phyloP scores from a whole-genome alignment of 2,797 vertebrate genomes.

The Sciurus carolinensis region DNA sequence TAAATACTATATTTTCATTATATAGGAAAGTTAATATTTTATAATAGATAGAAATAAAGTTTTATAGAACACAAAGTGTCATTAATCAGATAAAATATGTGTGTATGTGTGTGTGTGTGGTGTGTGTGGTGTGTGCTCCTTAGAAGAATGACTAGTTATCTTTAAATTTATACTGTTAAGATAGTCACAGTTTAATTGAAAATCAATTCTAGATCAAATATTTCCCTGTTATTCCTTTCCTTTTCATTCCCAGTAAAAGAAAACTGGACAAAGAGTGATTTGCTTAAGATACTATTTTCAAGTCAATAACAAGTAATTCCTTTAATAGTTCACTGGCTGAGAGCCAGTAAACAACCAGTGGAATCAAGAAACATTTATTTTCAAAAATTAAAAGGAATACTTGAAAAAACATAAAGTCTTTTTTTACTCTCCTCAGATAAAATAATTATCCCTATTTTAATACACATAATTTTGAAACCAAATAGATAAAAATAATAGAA shows the following conservation, averaged over 20 bases:
- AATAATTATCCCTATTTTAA: background rate
- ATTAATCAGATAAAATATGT: background rate
- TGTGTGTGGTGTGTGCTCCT: background rate
- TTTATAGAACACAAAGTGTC: background rate
- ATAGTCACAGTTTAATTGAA: background rate
- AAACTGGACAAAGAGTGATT: background rate
- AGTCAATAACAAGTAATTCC: background rate
- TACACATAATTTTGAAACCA: background rate
- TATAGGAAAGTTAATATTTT: constrained; percentile 11
- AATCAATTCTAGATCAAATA: background rate
- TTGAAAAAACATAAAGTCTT: background rate
- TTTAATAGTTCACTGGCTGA: background rate
- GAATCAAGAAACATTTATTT: constrained; percentile 14
- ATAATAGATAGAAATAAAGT: background rate
- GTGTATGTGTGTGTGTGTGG: too few relatives aligned
- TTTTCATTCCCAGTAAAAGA: background rate
- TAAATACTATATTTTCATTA: background rate
- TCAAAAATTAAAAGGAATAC: background rate
- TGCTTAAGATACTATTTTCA: background rate
- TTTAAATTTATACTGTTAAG: background rate
- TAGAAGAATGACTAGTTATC: background rate
- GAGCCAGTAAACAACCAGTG: background rate
- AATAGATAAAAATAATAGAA: background rate
- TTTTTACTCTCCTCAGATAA: background rate
- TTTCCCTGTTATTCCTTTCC: background rate